Evolutionary conservation across 1,140 invertebrate genomes (phyloP).

Genomic region (Caerostris darwini): DNA sequence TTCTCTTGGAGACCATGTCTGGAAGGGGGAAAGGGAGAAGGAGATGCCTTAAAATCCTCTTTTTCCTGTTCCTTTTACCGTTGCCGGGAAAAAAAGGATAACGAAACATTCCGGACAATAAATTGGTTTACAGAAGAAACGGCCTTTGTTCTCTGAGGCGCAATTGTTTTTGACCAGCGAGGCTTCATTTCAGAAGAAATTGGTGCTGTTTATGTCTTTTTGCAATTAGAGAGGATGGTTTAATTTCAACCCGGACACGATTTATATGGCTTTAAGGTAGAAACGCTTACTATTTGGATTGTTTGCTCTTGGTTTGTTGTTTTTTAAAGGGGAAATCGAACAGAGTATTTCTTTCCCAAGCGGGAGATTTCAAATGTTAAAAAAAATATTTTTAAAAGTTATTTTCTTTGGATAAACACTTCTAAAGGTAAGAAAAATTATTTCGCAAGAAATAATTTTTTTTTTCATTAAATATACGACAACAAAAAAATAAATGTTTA

Average conservation of each 20-base stretch:
- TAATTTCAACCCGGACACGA: background rate
- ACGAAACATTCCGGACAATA: constrained; percentile 33
- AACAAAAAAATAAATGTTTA: no score
- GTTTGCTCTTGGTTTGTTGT: background rate
- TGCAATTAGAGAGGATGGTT: constrained; percentile 1
- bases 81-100: constrained; percentile 1
- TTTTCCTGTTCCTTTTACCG: background rate
- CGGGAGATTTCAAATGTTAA: no score
- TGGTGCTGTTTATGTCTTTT: constrained; percentile 1
- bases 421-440: no score
- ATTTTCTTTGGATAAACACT: no score
- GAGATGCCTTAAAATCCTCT: background rate
- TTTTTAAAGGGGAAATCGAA: background rate
- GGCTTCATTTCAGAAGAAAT: background rate
- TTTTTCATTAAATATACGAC: no score
- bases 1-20: constrained; percentile 9
- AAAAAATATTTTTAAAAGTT: no score
- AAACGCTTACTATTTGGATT: no score
- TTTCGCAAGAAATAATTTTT: no score
- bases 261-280: no score
- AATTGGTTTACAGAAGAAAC: constrained; percentile 51
- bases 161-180: constrained; percentile 34
- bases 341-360: background rate
- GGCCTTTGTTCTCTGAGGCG: constrained; percentile 36
- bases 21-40: background rate